Conservation (phyloP, 64 coral and sea anemone species). For the Exaiptasia diaphana region DNA sequence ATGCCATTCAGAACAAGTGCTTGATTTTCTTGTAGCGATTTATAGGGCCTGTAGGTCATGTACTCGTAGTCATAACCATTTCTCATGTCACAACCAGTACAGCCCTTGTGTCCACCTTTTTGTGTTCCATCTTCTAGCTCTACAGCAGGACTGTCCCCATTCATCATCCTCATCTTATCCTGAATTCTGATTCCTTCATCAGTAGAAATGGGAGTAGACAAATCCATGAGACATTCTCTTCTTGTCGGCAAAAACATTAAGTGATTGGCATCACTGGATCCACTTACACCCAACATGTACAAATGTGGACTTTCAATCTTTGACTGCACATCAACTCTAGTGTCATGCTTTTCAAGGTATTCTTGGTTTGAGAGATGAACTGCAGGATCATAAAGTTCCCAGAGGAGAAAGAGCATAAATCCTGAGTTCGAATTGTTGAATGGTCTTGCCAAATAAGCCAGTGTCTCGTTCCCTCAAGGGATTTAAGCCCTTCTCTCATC, state of each 20-base stretch:
- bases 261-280: neutral
- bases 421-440: conserved; percentile 34
- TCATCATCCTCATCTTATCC: conserved; percentile 15
- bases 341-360: neutral
- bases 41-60: neutral
- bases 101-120: neutral
- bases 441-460: conserved; percentile 49
- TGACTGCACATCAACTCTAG: conserved; percentile 3
- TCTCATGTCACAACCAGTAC: conserved; percentile 11
- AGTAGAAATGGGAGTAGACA: neutral
- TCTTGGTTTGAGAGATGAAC: conserved; percentile 10
- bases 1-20: neutral
- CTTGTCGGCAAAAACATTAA: neutral
- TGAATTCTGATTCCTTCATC: neutral
- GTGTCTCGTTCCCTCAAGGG: neutral
- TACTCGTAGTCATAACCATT: neutral
- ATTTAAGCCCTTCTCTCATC: neutral
- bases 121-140: conserved; percentile 30
- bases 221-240: neutral
- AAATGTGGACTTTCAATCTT: conserved; percentile 17
- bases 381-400: conserved; percentile 29
- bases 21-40: conserved; percentile 4
- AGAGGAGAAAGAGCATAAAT: conserved; percentile 8
- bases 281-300: conserved; percentile 12
- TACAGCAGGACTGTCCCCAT: neutral